A percentile compares a stretch with the other conserved stretches of the same genome.
Conservation (phyloP, 2,113 vertebrate species). For the Otus sunia region DNA sequence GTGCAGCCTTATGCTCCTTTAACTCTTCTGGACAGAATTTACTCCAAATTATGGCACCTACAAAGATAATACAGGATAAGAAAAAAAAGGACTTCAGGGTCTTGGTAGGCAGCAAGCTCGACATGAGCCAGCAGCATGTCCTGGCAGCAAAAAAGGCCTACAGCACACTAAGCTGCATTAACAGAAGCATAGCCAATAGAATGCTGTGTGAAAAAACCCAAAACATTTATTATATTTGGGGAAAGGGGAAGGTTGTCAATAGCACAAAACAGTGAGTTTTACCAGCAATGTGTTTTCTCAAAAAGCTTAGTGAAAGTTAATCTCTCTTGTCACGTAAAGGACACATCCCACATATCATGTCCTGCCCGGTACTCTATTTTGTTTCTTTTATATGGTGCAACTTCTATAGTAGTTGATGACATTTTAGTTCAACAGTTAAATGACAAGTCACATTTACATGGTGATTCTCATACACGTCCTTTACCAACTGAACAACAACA, state of each 20-base stretch:
- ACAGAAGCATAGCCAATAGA: background rate
- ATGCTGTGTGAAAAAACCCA: background rate
- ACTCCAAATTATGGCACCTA: background rate
- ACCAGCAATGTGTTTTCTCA: background rate
- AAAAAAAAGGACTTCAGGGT: background rate
- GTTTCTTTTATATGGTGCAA: background rate
- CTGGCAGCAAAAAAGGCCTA: background rate
- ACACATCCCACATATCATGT: background rate
- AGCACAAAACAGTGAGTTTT: background rate
- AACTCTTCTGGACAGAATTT: background rate
- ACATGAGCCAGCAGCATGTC: background rate
- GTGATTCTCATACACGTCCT: background rate
- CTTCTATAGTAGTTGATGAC: background rate
- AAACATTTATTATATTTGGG: background rate
- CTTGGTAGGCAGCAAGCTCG: background rate
- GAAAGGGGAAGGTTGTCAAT: background rate
- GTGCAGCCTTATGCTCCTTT: background rate
- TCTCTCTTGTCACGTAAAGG: background rate
- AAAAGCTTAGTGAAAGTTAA: background rate
- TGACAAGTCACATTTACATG: background rate
- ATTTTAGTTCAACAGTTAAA: background rate
- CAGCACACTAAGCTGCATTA: background rate
- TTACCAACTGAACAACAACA: background rate
- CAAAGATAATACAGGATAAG: background rate
- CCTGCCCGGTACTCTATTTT: background rate